Percentiles rank a stretch among this genome's conserved stretches.
Evolutionary conservation across 2,888 invertebrate genomes (phyloP).

Genomic region (Oscheius sp.): DNA sequence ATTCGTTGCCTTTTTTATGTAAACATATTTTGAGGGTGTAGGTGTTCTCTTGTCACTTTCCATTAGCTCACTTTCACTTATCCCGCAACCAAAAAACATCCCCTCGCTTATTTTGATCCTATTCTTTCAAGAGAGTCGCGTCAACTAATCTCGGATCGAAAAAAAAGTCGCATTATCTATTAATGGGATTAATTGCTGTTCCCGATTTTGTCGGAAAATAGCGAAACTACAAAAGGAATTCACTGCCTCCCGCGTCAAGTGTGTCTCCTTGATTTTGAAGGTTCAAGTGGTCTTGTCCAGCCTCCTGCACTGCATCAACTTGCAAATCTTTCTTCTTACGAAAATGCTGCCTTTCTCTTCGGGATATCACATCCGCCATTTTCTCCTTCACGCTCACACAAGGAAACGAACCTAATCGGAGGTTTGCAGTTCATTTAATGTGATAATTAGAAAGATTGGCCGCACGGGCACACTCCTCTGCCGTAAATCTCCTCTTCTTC

Average conservation of each 20-base stretch:
- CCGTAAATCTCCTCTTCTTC: conserved; percentile 30
- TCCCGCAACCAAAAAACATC: too few species aligned
- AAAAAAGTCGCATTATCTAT: too few species aligned
- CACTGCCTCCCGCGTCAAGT: background rate
- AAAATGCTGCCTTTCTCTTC: background rate
- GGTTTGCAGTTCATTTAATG: conserved; percentile 34
- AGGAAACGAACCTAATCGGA: conserved; percentile 24
- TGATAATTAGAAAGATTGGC: conserved; percentile 37
- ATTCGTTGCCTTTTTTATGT: too few species aligned
- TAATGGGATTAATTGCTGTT: too few species aligned
- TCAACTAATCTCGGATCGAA: too few species aligned
- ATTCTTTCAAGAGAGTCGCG: too few species aligned
- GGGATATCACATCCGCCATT: background rate
- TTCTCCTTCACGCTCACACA: background rate
- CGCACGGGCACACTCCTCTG: conserved; percentile 27
- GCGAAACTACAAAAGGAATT: too few species aligned
- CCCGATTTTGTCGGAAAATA: too few species aligned
- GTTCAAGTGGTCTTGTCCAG: conserved; percentile 29
- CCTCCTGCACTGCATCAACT: background rate
- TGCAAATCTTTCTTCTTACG: background rate
- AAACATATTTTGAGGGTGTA: too few species aligned
- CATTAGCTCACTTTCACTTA: too few species aligned
- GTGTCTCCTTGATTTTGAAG: conserved; percentile 27
- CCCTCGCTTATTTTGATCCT: too few species aligned
- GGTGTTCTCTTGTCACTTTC: too few species aligned